phyloP scores from a whole-genome alignment of 2,888 invertebrate species.

The Thumatha senex region DNA sequence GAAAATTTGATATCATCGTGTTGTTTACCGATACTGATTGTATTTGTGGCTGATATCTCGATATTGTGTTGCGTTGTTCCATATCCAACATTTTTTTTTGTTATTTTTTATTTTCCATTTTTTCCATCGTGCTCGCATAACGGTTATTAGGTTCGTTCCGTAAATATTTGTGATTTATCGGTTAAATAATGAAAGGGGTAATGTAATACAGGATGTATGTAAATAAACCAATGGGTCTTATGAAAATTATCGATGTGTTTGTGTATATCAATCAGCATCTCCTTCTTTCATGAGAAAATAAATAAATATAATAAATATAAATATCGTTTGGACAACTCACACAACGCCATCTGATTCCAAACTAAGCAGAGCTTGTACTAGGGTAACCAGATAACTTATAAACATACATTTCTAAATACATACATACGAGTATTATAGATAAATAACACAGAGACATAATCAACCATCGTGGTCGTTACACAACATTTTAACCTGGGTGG shows the following conservation, averaged over 20 bases:
- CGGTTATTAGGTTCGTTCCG: conserved; percentile 13
- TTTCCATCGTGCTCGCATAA: conserved; percentile 8
- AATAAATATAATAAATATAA: too few relatives aligned
- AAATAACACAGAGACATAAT: too few relatives aligned
- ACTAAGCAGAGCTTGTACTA: too few relatives aligned
- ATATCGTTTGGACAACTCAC: too few relatives aligned
- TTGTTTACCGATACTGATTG: conserved; percentile 33
- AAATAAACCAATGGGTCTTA: background rate
- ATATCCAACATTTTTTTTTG: conserved; percentile 9
- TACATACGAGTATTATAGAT: too few relatives aligned
- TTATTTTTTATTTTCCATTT: conserved; percentile 24
- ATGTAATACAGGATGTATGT: background rate
- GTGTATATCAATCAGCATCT: background rate
- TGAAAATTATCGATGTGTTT: background rate
- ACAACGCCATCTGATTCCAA: too few relatives aligned
- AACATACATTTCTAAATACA: too few relatives aligned
- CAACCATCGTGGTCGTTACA: too few relatives aligned
- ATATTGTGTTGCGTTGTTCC: conserved; percentile 21
- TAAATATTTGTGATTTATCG: conserved; percentile 15
- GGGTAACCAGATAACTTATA: too few relatives aligned
- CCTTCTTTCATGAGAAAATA: too few relatives aligned
- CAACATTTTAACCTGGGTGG: too few relatives aligned
- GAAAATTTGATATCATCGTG: conserved; percentile 23
- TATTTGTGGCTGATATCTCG: conserved; percentile 32
- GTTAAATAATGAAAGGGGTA: background rate